Conservation (phyloP, 2,797 vertebrate species). For the Tenualosa thibaudeaui region DNA sequence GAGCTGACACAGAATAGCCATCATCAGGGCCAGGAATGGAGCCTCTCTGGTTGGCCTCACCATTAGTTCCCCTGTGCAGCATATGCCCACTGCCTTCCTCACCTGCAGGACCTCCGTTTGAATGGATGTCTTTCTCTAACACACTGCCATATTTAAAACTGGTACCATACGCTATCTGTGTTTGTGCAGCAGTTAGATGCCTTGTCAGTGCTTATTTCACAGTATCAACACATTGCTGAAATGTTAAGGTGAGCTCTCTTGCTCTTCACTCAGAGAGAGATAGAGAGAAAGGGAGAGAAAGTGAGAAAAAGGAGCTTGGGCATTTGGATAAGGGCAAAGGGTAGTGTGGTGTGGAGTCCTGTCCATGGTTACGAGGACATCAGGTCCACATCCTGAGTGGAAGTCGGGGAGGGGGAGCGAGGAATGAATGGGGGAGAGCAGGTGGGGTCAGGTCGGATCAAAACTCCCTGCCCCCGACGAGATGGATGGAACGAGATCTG, state of each 20-base stretch:
- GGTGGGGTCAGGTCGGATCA: conserved; percentile 39
- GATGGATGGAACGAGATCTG: conserved; percentile 53
- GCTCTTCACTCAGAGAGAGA: not conserved
- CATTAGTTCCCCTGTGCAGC: not conserved
- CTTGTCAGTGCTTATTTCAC: not conserved
- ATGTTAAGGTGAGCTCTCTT: not conserved
- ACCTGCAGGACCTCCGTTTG: not conserved
- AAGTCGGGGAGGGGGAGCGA: not conserved
- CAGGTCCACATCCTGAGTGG: not conserved
- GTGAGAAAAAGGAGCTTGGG: not conserved
- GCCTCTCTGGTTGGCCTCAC: not conserved
- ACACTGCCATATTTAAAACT: not conserved
- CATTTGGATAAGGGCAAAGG: not conserved
- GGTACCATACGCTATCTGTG: not conserved
- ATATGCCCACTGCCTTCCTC: not conserved
- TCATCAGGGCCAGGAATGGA: not conserved
- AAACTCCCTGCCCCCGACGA: conserved; percentile 45
- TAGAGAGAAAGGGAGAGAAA: not conserved
- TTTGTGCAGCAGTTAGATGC: not conserved
- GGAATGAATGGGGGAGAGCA: conserved; percentile 37
- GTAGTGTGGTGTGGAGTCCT: not conserved
- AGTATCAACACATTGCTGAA: not conserved
- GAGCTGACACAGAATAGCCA: not conserved
- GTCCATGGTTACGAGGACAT: not conserved
- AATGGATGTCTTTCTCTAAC: not conserved